phyloP scores from a whole-genome alignment of 2,888 invertebrate genomes.

The Aquatica leii region DNA sequence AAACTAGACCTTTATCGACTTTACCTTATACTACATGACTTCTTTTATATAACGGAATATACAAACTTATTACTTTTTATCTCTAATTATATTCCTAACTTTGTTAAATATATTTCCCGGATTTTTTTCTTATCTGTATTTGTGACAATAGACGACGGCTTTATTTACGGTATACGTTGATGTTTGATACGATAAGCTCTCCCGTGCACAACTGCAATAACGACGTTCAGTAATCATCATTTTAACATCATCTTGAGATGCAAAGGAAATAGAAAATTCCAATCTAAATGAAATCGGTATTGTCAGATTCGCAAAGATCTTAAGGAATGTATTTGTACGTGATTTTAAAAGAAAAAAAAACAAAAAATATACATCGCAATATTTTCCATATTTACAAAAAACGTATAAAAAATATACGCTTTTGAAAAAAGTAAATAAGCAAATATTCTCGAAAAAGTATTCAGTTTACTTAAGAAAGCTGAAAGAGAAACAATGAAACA shows the following conservation, averaged over 20 bases:
- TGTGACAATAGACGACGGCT: too few species aligned
- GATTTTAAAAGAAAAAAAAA: background rate
- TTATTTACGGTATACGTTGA: background rate
- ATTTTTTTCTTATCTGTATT: too few species aligned
- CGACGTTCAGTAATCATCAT: constrained; percentile 11
- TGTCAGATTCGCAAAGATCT: constrained; percentile 26
- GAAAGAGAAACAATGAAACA: constrained; percentile 22
- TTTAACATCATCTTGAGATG: background rate
- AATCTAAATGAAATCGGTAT: constrained; percentile 35
- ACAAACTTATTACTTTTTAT: too few species aligned
- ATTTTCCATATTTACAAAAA: too few species aligned
- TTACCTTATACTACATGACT: too few species aligned
- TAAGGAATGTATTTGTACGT: constrained; percentile 12
- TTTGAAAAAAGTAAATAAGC: background rate
- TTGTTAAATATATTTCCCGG: too few species aligned
- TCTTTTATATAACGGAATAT: too few species aligned
- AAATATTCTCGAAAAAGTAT: constrained; percentile 12
- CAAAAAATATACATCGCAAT: too few species aligned
- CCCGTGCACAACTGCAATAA: constrained; percentile 9
- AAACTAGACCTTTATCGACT: too few species aligned
- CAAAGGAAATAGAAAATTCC: constrained; percentile 33
- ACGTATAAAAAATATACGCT: too few species aligned
- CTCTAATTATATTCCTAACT: too few species aligned
- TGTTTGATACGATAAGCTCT: constrained; percentile 2
- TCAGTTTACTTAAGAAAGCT: constrained; percentile 21